Conservation (phyloP, 2,888 invertebrate species). For the Deilephila porcellus region DNA sequence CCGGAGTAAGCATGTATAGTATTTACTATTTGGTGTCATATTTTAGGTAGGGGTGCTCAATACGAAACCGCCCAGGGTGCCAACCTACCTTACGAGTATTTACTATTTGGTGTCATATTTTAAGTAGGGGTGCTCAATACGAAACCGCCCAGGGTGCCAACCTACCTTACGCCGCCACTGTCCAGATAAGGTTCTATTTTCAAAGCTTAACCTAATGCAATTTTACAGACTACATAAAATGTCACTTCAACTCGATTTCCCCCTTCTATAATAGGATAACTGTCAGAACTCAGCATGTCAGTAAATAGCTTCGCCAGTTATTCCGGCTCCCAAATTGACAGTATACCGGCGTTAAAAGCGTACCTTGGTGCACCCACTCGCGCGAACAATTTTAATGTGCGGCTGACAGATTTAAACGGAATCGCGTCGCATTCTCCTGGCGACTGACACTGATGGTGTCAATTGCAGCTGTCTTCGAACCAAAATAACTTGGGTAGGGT, state of each 20-base stretch:
- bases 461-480: constrained; percentile 3
- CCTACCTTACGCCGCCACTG: too few relatives aligned
- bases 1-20: too few relatives aligned
- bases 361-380: constrained; percentile 17
- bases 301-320: background rate
- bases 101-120: too few relatives aligned
- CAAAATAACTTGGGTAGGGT: background rate
- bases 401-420: constrained; percentile 20
- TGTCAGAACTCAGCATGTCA: background rate
- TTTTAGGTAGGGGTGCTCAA: too few relatives aligned
- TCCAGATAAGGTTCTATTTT: too few relatives aligned
- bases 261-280: background rate
- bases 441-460: constrained; percentile 16
- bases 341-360: constrained; percentile 8
- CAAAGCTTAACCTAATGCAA: too few relatives aligned
- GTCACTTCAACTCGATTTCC: background rate
- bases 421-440: constrained; percentile 12
- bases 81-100: too few relatives aligned
- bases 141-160: too few relatives aligned
- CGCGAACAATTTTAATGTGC: constrained; percentile 23
- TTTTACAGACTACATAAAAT: too few relatives aligned
- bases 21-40: too few relatives aligned
- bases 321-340: constrained; percentile 16
- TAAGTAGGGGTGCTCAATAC: too few relatives aligned
- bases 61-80: too few relatives aligned